These are phyloP conservation scores for Nephrotoma guestfalica DNA, from an alignment of 2,888 invertebrate genomes.

Conservation along the genomic window DNA sequence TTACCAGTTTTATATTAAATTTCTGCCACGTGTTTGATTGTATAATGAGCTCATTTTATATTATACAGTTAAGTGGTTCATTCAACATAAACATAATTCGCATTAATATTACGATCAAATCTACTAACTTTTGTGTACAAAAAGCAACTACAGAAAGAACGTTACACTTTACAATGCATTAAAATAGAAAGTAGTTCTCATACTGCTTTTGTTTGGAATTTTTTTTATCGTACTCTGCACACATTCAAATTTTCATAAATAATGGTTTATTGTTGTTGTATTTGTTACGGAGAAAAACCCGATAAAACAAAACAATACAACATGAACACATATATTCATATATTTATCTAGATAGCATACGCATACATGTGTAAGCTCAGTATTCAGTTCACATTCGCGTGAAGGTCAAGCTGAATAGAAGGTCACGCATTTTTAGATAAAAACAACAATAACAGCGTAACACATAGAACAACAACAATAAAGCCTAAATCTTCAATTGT, in stretches of 20 bases:
- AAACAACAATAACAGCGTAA: not conserved
- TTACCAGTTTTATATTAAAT: not conserved
- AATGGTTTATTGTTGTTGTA: not conserved
- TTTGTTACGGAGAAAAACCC: not conserved
- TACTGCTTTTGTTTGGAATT: not conserved
- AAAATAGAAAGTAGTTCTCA: not conserved
- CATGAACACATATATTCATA: not conserved
- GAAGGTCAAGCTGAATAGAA: not conserved
- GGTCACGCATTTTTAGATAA: not conserved
- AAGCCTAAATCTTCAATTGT: not conserved
- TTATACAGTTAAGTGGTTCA: not conserved
- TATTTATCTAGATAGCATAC: not conserved
- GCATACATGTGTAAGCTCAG: not conserved
- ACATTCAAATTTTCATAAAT: not conserved
- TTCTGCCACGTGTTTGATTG: not conserved
- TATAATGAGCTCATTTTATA: not conserved
- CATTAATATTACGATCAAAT: not conserved
- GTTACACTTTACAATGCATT: not conserved
- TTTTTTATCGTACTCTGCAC: not conserved
- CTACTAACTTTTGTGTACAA: not conserved
- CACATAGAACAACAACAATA: not conserved
- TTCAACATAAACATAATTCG: not conserved
- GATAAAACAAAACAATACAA: not conserved
- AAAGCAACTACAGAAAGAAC: not conserved
- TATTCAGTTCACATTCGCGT: not conserved